These are phyloP conservation scores for Cataglyphis rosenhaueri DNA, from an alignment of 2,888 invertebrate species.

Conservation along the genomic window DNA sequence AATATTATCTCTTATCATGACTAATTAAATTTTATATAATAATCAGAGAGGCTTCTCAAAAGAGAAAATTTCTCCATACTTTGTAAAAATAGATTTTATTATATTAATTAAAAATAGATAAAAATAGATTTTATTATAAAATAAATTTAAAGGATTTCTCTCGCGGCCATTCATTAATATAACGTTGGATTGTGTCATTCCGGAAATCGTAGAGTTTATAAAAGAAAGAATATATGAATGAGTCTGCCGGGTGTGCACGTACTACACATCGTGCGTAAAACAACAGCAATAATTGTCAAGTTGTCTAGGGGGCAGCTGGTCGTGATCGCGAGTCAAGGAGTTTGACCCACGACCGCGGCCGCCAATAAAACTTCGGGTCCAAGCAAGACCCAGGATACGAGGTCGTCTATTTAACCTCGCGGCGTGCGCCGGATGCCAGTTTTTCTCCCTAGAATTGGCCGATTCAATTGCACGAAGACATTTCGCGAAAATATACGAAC, in stretches of 20 bases:
- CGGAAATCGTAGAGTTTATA: constrained; percentile 62
- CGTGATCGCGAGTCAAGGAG: constrained; percentile 82
- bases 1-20: not conserved
- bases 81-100: not conserved
- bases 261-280: constrained; percentile 54
- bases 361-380: constrained; percentile 79
- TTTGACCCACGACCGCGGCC: constrained; percentile 81
- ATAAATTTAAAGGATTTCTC: not conserved
- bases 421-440: constrained; percentile 85
- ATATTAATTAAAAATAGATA: too few relatives aligned
- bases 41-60: not conserved
- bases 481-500: constrained; percentile 70
- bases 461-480: constrained; percentile 74
- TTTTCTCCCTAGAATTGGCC: constrained; percentile 81
- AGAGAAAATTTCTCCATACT: not conserved
- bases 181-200: constrained; percentile 41
- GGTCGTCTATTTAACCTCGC: constrained; percentile 84
- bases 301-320: constrained; percentile 83
- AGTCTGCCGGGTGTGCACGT: constrained; percentile 45
- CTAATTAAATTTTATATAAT: not conserved
- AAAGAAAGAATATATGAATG: constrained; percentile 67
- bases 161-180: constrained; percentile 41
- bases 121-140: not conserved
- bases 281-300: constrained; percentile 68
- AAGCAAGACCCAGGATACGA: constrained; percentile 84